phyloP scores from a whole-genome alignment of 2,113 vertebrate species.

The Hydrolagus affinis region DNA sequence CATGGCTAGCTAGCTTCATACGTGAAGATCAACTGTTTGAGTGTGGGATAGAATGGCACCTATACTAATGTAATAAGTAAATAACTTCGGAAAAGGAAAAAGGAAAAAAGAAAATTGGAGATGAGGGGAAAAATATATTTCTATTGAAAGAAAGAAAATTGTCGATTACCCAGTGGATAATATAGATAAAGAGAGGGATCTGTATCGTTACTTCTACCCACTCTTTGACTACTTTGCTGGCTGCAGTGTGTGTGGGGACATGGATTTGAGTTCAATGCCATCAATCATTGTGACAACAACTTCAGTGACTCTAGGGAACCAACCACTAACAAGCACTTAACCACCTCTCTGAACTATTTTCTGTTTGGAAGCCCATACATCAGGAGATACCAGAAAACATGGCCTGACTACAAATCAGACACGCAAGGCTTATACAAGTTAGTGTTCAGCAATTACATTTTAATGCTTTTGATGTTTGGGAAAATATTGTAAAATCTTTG shows the following conservation, averaged over 20 bases:
- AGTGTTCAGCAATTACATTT: background rate
- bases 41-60: no score
- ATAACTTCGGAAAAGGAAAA: no score
- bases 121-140: no score
- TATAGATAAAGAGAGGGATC: no score
- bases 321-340: background rate
- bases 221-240: slow-evolving; percentile 16
- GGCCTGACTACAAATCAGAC: background rate
- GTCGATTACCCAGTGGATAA: no score
- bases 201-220: slow-evolving; percentile 10
- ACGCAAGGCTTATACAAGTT: background rate
- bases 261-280: background rate
- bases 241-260: background rate
- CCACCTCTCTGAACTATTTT: background rate
- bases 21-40: no score
- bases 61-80: no score
- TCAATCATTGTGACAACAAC: slow-evolving; percentile 27
- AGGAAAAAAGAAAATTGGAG: no score
- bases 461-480: background rate
- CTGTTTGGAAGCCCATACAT: no score
- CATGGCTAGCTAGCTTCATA: no score
- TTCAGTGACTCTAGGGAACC: background rate
- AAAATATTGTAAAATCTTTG: background rate
- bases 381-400: background rate
- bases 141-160: no score